Base-by-base conservation (phyloP, 2,797 vertebrate genomes). In the Philypnodon macrostomus region DNA sequence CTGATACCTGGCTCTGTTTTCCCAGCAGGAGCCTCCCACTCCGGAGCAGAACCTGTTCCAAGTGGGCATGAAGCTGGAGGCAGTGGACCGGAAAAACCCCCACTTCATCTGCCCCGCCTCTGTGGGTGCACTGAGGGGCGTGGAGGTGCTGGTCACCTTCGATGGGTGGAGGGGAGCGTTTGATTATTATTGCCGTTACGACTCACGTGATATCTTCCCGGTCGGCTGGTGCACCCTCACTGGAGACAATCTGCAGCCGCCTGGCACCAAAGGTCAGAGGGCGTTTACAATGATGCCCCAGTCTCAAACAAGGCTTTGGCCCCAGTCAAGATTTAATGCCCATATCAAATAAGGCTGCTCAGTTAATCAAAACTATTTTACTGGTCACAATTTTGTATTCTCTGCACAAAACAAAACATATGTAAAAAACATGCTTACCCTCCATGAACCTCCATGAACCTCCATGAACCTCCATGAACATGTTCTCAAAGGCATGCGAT, bases 91-190 rank as follows among this genome's bases (percentile, higher is more conserved):
- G 47, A 99, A 99, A 87, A 99, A 99, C 80, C 97, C 97, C 42
- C 96, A 98, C 87, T 98, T 98, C 80, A 99, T 99, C 88, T 99
- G 97, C 81, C 97, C 97, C 16, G 96, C 95, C 53, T 98, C 96
- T 35, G 95, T 97, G 70, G 97, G 96, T 38, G 95, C 96, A 19
- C 90, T 99, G 81, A 91, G 96, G 6, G 97, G 97, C 19, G 92
- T 92, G 21, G 95, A 98, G 88, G 93, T 99, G 88, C 93, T 95
- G 72, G 94, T 99, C 90, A 97, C 97, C 80, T 99, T 98, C 58
- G 97, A 99, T 66, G 97, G 97, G 75, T 99, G 97, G 97, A 90
- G 95, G 69, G 97, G 97, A 51, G 97, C 96, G 60, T 99, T 99
- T 78, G 97, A 99, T 89, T 99, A 99, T 90, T 97, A 96, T 91